Evolutionary conservation across 2,888 invertebrate genomes (phyloP).

Genomic region (Nemotelus nigrinus): DNA sequence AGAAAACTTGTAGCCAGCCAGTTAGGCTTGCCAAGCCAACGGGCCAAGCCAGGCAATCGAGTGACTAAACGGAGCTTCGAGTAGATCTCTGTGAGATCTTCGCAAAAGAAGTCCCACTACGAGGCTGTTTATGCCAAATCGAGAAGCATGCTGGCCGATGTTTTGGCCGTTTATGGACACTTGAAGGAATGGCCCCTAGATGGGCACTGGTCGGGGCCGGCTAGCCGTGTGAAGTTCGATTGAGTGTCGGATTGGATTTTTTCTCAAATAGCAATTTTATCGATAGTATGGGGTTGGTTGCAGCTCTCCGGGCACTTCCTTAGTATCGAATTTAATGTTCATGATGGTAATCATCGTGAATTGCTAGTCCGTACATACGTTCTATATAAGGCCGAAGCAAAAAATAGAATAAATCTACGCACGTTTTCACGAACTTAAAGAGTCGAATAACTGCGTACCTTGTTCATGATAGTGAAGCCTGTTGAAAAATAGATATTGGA

Average conservation of each 20-base stretch:
- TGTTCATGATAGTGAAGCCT: too few species aligned
- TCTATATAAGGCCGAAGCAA: too few species aligned
- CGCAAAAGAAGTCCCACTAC: conserved; percentile 31
- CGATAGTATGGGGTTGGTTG: neutral
- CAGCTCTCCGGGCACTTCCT: conserved; percentile 25
- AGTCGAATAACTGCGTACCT: too few species aligned
- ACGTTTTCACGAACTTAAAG: too few species aligned
- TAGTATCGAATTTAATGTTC: neutral
- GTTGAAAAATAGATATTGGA: too few species aligned
- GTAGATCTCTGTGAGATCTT: conserved; percentile 29
- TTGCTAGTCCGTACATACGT: neutral
- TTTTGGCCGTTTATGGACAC: conserved; percentile 42
- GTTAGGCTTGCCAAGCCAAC: neutral
- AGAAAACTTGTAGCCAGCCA: conserved; percentile 6
- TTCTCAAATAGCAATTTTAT: neutral
- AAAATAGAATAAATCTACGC: too few species aligned
- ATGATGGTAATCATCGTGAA: conserved; percentile 4
- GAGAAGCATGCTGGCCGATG: conserved; percentile 38
- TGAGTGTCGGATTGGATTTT: conserved; percentile 30
- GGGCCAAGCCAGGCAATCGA: neutral
- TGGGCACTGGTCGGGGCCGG: conserved; percentile 34
- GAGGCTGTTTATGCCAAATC: conserved; percentile 44
- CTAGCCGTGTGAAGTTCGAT: conserved; percentile 38
- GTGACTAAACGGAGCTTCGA: conserved; percentile 2
- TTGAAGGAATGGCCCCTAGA: conserved; percentile 41